Base-by-base conservation (phyloP, 1,140 invertebrate genomes). In the Drosophila micromelanica region DNA sequence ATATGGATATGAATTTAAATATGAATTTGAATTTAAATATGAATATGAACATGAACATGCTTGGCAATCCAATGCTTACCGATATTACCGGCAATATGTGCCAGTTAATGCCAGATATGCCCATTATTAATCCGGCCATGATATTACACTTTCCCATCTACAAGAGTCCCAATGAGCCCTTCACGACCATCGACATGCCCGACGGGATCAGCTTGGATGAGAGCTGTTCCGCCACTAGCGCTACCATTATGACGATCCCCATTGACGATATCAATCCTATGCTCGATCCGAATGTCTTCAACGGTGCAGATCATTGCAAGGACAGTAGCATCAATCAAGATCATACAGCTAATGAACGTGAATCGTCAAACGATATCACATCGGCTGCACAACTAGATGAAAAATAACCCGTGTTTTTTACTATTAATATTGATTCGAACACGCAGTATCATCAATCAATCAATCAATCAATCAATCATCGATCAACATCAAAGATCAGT, bases 1-100 rank as follows among this genome's bases (percentile, higher is more conserved):
- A 56, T 32, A 17, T 57, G 8, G 48, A 37, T 46, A 37, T 60
- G 43, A 17, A 46, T 11, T 8, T 38, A n/a, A 62, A 48, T 45
- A 43, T 57, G 5, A 62, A 62, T 27, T 51, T 51, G 6, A 17
- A 46, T 6, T 8, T 38, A n/a, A 40, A 40, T 9, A 40, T 40
- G 37, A 45, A 56, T 17, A 15, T 57, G 9, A 60, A 23, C 23
- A 37, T 60, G 43, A 42, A 11, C 13, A 9, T 27, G 3, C 13
- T 67, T 12, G 20, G 5, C 11, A 30, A 32, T 9, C 12, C 48
- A 1, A 43, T 51, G 65, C 13, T 35, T 1, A 17, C 45, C 23
- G 55, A 59, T 13, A n/a, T 12, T 11, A 2, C 27, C 3, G 56
- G 11, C 48, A 35, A 15, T 3, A 15, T 30, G 11, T 32, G 5